Percentiles rank a stretch among this genome's conserved stretches.
phyloP scores from a whole-genome alignment of 2,888 invertebrate genomes.

The Drosophila pseudotalamancana region DNA sequence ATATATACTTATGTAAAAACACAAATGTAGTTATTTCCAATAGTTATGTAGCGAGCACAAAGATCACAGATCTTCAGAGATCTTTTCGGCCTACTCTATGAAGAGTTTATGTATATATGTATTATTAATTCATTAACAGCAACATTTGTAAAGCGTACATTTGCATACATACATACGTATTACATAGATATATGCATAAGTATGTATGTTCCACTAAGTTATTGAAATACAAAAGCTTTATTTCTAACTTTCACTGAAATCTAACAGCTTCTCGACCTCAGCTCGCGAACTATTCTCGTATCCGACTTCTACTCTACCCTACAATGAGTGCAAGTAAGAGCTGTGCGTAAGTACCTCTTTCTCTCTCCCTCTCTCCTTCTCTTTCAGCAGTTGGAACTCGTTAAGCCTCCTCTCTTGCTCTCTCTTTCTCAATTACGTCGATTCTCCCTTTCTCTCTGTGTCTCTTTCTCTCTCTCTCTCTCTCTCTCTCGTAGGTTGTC shows the following conservation, averaged over 20 bases:
- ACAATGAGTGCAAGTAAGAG: too few relatives aligned
- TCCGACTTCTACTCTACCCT: neutral
- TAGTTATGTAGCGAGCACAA: slow-evolving; percentile 43
- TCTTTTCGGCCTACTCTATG: slow-evolving; percentile 18
- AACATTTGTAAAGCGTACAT: slow-evolving; percentile 32
- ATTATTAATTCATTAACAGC: slow-evolving; percentile 32
- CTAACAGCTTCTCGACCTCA: neutral
- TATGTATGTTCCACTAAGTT: slow-evolving; percentile 16
- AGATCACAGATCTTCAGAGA: slow-evolving; percentile 1
- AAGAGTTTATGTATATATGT: slow-evolving; percentile 44
- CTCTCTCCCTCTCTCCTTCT: slow-evolving; percentile 23
- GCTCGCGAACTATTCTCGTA: neutral
- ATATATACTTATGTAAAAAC: slow-evolving; percentile 15
- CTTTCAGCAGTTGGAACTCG: too few relatives aligned
- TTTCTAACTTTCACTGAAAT: neutral
- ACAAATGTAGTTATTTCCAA: slow-evolving; percentile 25
- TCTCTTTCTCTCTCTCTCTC: slow-evolving; percentile 29
- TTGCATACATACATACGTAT: neutral
- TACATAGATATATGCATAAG: slow-evolving; percentile 13
- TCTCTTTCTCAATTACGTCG: slow-evolving; percentile 29
- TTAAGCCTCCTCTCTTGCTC: slow-evolving; percentile 30
- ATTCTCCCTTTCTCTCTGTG: slow-evolving; percentile 32
- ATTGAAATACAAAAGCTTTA: neutral
- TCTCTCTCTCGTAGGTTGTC: slow-evolving; percentile 30
- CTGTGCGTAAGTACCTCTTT: too few relatives aligned